These are phyloP conservation scores for Eudyptes chrysolophus DNA, from an alignment of 2,113 vertebrate species.

Conservation along the genomic window DNA sequence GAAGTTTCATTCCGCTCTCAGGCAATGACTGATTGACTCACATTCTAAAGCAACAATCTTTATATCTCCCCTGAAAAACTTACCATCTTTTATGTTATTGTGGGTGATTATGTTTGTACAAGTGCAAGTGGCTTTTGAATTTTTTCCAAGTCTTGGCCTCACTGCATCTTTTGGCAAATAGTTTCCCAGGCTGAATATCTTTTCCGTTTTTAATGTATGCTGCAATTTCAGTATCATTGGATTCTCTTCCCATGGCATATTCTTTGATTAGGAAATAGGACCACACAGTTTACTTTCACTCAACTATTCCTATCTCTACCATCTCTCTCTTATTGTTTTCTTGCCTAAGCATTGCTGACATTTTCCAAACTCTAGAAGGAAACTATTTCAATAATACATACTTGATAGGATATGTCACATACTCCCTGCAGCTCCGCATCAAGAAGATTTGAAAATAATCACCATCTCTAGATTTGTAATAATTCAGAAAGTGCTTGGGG, in stretches of 20 bases:
- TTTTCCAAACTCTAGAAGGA: background rate
- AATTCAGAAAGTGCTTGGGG: background rate
- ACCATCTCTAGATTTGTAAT: background rate
- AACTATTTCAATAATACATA: background rate
- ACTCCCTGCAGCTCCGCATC: background rate
- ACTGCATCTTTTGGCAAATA: background rate
- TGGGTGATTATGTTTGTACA: background rate
- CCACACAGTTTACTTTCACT: constrained; percentile 12
- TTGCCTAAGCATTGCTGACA: background rate
- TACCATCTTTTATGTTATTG: background rate
- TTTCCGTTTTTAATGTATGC: background rate
- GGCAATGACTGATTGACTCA: background rate
- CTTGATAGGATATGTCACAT: background rate
- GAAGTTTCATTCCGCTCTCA: background rate
- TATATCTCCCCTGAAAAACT: background rate
- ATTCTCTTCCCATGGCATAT: background rate
- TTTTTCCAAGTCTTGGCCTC: background rate
- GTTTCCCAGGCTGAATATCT: background rate
- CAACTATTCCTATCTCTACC: background rate
- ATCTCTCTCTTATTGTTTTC: background rate
- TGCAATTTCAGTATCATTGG: background rate
- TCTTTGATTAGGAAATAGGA: constrained; percentile 28
- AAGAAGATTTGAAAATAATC: background rate
- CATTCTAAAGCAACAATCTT: background rate
- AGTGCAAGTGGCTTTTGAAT: background rate